Evolutionary conservation across 2,888 invertebrate genomes (phyloP), one percentile per base, ranked within the genome.

Genomic region (Ceraclea dissimilis): DNA sequence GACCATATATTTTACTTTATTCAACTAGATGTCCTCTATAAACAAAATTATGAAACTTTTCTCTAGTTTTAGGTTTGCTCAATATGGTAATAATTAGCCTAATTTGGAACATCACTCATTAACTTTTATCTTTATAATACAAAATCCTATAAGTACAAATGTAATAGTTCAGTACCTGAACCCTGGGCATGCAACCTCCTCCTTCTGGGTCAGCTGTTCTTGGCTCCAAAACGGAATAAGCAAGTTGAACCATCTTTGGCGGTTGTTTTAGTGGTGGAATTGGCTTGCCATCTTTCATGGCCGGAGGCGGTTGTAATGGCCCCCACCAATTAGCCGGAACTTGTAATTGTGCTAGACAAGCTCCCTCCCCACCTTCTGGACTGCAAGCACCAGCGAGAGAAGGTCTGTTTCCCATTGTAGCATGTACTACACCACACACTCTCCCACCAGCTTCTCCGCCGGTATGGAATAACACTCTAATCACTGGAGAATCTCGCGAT

Each of bases 291-390:
- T 75, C 76, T 10, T 82, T 81, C 63, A 82, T 80, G 34, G 80
- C 83, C 58, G 80, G 80, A 0, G 82, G 82, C 1, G 82, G 76
- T 2, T 84, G 83, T 56, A 85, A 68, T 1, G 89, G 84, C 18
- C 86, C 84, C 94, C 95, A 96, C 95, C 95, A 96, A 53, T 85
- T 84, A 10, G 91, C 86, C 0, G 95, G 96, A 34, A 96, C 82
- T 1, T 90, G 88, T 56, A 93, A 77, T 69, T 91, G 89, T 0
- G 93, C 93, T 53, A 96, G 80, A 69, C 95, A 96, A 1, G 93
- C 94, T 1, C 93, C 92, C 68, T 94, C 93, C 67, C 92, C 90
- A 11, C 91, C 90, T 69, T 91, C 92, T 1, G 95, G 93, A 66
- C 91, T 91, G 73, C 95, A 96, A n/a, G 92, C 89, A 0, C 93